Conservation (phyloP, 2,797 vertebrate genomes). For the Crax fasciolata region DNA sequence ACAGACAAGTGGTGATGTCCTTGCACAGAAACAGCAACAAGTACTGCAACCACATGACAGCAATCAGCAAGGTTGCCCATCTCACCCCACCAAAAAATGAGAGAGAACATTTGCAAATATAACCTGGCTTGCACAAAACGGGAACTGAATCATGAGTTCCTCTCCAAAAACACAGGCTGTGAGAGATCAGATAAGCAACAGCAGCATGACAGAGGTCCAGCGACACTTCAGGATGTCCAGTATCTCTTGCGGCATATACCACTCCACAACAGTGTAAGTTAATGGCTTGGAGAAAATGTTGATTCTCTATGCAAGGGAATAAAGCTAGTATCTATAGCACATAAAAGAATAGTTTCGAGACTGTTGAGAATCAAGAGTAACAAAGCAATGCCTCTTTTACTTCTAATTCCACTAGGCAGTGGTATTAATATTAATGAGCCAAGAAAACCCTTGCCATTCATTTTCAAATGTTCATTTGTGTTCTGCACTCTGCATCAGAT, state of each 20-base stretch:
- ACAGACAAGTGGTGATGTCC: neutral
- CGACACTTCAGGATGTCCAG: neutral
- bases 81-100: neutral
- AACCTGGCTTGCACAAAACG: neutral
- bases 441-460: constrained; percentile 1
- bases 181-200: neutral
- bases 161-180: neutral
- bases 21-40: neutral
- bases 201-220: neutral
- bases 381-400: neutral
- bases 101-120: rapidly evolving
- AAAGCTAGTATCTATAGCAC: neutral
- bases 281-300: neutral
- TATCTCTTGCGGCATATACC: neutral
- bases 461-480: neutral
- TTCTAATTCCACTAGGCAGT: neutral
- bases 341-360: neutral
- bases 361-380: neutral
- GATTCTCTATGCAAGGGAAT: neutral
- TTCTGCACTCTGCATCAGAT: neutral
- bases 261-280: neutral
- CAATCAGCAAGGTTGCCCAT: neutral
- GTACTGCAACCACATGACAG: neutral
- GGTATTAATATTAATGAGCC: neutral
- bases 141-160: neutral